Conservation (phyloP, 2,888 invertebrate species). For the Nomada hirtipes region DNA sequence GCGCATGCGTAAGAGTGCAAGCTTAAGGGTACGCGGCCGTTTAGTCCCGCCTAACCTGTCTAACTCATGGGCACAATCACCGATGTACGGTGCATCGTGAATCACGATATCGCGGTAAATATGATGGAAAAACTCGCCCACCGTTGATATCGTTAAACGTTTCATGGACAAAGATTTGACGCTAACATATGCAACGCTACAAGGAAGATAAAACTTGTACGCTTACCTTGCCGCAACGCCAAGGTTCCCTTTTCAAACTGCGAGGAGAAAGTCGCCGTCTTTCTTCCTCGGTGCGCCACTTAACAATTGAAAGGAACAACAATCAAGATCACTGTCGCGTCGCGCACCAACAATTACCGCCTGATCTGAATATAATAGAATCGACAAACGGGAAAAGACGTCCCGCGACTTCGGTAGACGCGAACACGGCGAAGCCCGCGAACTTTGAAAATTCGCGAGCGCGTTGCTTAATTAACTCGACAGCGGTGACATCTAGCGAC, state of each 20-base stretch:
- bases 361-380: neutral
- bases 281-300: neutral
- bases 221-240: constrained; percentile 13
- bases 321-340: neutral
- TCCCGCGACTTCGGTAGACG: neutral
- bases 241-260: neutral
- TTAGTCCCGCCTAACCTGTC: constrained; percentile 35
- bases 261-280: neutral
- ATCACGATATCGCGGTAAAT: constrained; percentile 40
- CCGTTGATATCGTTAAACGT: neutral
- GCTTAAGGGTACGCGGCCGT: constrained; percentile 40
- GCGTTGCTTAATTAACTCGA: neutral
- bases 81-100: constrained; percentile 43
- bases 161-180: neutral
- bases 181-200: neutral
- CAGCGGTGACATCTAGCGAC: constrained; percentile 63
- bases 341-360: neutral
- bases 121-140: neutral
- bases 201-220: neutral
- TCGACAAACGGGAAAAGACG: constrained; percentile 3
- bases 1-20: constrained; percentile 54
- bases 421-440: constrained; percentile 21
- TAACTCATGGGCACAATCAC: constrained; percentile 1
- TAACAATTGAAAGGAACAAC: neutral
- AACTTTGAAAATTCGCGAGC: constrained; percentile 50